A percentile compares a stretch with the other conserved stretches of the same genome.
Conservation (phyloP, 2,113 vertebrate species). For the Periophthalmodon schlosseri region DNA sequence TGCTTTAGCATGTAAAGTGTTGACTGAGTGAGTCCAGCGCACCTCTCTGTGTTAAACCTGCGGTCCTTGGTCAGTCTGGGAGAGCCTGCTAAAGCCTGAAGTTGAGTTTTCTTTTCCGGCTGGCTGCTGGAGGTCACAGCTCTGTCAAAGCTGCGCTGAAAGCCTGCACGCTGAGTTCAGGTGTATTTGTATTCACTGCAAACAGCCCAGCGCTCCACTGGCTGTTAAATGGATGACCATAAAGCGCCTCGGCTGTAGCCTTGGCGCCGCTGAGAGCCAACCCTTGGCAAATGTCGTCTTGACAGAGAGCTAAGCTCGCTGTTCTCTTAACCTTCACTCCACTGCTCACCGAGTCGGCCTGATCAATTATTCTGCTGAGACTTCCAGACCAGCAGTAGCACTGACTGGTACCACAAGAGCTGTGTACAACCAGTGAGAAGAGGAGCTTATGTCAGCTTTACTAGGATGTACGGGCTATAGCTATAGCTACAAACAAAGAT, state of each 20-base stretch:
- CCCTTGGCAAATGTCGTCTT: slow-evolving; percentile 41
- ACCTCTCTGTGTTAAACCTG: slow-evolving; percentile 3
- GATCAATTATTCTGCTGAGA: slow-evolving; percentile 26
- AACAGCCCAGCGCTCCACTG: slow-evolving; percentile 30
- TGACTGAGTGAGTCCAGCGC: slow-evolving; percentile 17
- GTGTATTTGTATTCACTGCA: slow-evolving; percentile 56
- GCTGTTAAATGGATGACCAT: slow-evolving; percentile 51
- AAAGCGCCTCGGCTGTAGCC: slow-evolving; percentile 37
- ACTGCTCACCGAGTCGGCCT: slow-evolving; percentile 8
- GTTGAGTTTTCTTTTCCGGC: slow-evolving; percentile 32
- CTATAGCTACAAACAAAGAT: too few species aligned
- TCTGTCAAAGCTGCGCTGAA: slow-evolving; percentile 42
- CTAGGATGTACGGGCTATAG: too few species aligned
- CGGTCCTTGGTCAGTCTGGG: slow-evolving; percentile 15
- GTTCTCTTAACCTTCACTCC: slow-evolving; percentile 64
- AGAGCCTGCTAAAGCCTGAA: slow-evolving; percentile 14
- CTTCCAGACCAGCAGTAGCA: not conserved
- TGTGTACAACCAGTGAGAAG: not conserved
- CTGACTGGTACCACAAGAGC: slow-evolving; percentile 3
- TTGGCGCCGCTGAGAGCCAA: slow-evolving; percentile 47
- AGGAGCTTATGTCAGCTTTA: not conserved
- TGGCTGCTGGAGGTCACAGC: slow-evolving; percentile 18
- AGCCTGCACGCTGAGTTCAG: slow-evolving; percentile 35
- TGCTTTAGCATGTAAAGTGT: slow-evolving; percentile 1
- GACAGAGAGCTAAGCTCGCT: slow-evolving; percentile 58